Conservation (phyloP, 2,888 invertebrate species). For the Aphrophora alni region DNA sequence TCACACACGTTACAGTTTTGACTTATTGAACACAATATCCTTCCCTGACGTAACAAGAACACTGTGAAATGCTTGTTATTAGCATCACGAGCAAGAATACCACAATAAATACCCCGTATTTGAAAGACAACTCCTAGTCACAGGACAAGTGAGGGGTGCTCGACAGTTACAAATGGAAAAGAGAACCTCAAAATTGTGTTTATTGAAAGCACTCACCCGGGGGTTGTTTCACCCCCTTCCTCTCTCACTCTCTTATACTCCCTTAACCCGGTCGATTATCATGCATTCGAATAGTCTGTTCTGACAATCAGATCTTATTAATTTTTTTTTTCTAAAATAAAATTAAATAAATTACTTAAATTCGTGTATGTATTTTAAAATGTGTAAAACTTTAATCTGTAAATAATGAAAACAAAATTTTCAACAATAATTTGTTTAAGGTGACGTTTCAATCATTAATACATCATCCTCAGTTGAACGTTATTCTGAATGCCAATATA, state of each 20-base stretch:
- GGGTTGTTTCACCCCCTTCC: slow-evolving; percentile 18
- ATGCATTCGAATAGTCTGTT: not conserved
- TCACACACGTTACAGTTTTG: not conserved
- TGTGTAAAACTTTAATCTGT: no score
- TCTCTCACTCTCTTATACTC: not conserved
- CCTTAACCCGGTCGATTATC: not conserved
- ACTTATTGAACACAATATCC: not conserved
- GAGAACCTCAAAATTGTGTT: slow-evolving; percentile 50
- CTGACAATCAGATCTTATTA: not conserved
- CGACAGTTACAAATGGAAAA: slow-evolving; percentile 48
- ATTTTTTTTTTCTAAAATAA: no score
- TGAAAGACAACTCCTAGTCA: slow-evolving; percentile 22
- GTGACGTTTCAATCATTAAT: no score
- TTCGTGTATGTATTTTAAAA: no score
- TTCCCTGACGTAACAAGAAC: not conserved
- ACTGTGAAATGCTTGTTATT: not conserved
- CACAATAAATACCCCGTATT: not conserved
- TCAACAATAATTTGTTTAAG: no score
- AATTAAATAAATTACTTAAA: no score
- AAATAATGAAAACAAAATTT: no score
- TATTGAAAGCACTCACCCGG: slow-evolving; percentile 47
- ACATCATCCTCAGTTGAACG: no score
- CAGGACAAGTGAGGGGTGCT: slow-evolving; percentile 10
- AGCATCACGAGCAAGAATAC: not conserved
- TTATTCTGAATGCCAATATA: no score